Base-by-base conservation (phyloP, 1,140 invertebrate species). In the Saxidomus purpurata region DNA sequence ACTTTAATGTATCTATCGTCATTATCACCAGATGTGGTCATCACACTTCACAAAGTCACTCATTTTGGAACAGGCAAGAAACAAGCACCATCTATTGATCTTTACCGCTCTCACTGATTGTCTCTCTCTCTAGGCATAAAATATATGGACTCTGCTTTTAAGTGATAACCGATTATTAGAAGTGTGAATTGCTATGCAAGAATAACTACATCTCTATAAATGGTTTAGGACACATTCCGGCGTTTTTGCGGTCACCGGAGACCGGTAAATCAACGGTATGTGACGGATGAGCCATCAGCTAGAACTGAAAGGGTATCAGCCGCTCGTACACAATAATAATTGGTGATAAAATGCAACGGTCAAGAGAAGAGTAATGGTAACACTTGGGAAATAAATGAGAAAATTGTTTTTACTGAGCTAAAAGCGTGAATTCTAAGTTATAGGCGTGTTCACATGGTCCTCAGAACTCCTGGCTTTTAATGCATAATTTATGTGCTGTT, bases 141-240 rank as follows among this genome's bases (percentile, higher is more conserved):
- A 67, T 67, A n/a, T 67, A 67, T 67, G 61, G 61, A 25, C 61
- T 67, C 67, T 19, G 34, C 67, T 38, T 43, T 43, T 19, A 67
- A 38, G 67, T 71, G 67, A 71, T 38, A 71, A 71, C 67, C n/a
- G 34, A 71, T 71, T 38, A 38, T 71, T 38, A 71, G 67, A 71
- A 71, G 67, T 71, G 67, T 71, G 67, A 71, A 38, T 71, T 71
- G 67, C 67, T 36, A 71, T 71, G 67, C 67, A 71, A 71, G 67
- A 71, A 38, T 38, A 71, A 19, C 67, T 38, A 71, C 34, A 71
- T 71, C 15, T 36, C 34, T 71, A 40, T 71, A 71, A 71, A 71
- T 71, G 67, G 19, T 71, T 38, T 38, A 13, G 67, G 67, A 71
- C 67, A 71, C 67, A 71, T 71, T 71, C 34, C 34, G 13, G 34